phyloP scores from a whole-genome alignment of 2,888 invertebrate genomes.

The Calliopum simillimum region DNA sequence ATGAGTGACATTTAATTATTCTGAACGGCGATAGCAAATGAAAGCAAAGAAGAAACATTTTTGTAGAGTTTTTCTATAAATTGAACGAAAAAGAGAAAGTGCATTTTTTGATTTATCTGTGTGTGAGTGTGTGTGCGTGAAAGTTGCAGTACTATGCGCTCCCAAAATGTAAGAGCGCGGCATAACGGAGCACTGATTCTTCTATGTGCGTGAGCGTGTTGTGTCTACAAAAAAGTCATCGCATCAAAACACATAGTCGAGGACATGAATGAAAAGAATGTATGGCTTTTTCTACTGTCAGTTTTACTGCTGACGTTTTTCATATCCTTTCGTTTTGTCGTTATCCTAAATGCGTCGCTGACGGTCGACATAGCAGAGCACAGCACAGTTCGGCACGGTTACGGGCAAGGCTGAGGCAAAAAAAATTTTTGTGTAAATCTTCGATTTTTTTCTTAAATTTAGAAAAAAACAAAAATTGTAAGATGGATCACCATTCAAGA shows the following conservation, averaged over 20 bases:
- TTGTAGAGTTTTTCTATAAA: background rate
- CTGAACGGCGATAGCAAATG: background rate
- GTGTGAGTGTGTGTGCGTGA: too few relatives aligned
- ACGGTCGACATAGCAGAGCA: background rate
- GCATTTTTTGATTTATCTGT: background rate
- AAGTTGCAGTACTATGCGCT: too few relatives aligned
- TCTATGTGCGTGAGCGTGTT: background rate
- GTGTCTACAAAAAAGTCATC: constrained; percentile 15
- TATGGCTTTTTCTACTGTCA: background rate
- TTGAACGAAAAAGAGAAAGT: background rate
- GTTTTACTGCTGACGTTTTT: constrained; percentile 11
- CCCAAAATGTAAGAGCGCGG: background rate
- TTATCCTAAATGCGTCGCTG: constrained; percentile 22
- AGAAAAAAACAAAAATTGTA: background rate
- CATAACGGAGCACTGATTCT: background rate
- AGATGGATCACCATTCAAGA: too few relatives aligned
- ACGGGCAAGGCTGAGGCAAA: constrained; percentile 24
- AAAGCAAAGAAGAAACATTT: background rate
- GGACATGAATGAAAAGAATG: constrained; percentile 28
- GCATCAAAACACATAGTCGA: too few relatives aligned
- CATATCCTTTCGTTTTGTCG: constrained; percentile 23
- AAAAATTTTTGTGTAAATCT: background rate
- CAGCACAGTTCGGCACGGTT: constrained; percentile 21
- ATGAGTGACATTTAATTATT: too few relatives aligned
- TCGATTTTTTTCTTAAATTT: background rate